phyloP scores from a whole-genome alignment of 2,888 invertebrate species.

The Myopa tessellatipennis region DNA sequence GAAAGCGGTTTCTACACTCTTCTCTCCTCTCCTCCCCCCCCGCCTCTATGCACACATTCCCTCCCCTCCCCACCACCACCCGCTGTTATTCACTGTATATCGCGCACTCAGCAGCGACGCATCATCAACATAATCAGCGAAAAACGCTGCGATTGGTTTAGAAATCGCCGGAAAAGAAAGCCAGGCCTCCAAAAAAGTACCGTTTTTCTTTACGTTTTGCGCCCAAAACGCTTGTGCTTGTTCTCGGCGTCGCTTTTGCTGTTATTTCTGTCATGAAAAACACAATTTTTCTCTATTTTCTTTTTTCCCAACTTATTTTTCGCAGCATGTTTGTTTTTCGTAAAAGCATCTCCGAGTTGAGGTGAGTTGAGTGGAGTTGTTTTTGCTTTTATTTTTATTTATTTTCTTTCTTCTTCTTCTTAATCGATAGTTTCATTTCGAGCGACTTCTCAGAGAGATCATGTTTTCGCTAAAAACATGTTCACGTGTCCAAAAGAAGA shows the following conservation, averaged over 20 bases:
- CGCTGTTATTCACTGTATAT: not conserved
- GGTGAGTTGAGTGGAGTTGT: not conserved
- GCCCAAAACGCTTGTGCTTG: not conserved
- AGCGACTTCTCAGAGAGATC: not conserved
- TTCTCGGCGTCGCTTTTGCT: slow-evolving; percentile 9
- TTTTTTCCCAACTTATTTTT: slow-evolving; percentile 10
- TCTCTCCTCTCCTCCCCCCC: not conserved
- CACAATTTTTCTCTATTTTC: slow-evolving; percentile 13
- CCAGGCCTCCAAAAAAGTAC: slow-evolving; percentile 40
- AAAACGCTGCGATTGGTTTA: slow-evolving; percentile 41
- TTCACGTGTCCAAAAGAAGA: not conserved
- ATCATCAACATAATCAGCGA: slow-evolving; percentile 39
- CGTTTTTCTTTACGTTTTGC: not conserved
- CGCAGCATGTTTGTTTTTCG: slow-evolving; percentile 2
- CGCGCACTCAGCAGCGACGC: slow-evolving; percentile 17
- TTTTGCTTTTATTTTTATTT: not conserved
- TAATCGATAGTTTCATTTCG: too few species aligned
- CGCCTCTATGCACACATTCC: too few species aligned
- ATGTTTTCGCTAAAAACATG: not conserved
- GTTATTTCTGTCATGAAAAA: not conserved
- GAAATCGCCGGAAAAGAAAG: slow-evolving; percentile 36
- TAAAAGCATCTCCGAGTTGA: not conserved
- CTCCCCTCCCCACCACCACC: not conserved
- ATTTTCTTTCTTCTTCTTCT: not conserved
- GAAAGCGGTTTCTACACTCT: not conserved